These are phyloP conservation scores for Ips typographus DNA, from an alignment of 1,140 invertebrate species.

Conservation along the genomic window DNA sequence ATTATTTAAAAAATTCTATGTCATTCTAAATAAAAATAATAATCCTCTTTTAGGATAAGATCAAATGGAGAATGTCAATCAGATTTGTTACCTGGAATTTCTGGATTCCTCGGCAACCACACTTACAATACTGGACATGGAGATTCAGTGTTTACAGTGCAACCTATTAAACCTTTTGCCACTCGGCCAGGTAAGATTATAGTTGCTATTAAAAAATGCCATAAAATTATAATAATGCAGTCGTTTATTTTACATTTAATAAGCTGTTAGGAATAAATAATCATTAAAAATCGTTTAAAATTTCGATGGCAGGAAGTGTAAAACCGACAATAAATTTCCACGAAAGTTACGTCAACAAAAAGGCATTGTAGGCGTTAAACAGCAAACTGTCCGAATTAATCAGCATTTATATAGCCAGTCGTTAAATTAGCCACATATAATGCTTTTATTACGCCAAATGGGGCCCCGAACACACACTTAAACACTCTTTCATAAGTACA, in stretches of 20 bases:
- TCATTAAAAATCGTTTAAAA: too few relatives aligned
- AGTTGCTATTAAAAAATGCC: neutral
- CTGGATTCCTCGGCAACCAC: slow-evolving; percentile 36
- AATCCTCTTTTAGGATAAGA: slow-evolving; percentile 11
- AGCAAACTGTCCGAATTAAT: slow-evolving; percentile 10
- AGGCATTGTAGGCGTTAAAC: neutral
- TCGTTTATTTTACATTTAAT: too few relatives aligned
- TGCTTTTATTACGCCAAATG: slow-evolving; percentile 33
- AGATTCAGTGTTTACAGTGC: slow-evolving; percentile 42
- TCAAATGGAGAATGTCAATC: slow-evolving; percentile 30
- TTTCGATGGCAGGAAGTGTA: too few relatives aligned
- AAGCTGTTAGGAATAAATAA: too few relatives aligned
- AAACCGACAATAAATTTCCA: neutral
- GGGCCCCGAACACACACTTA: slow-evolving; percentile 15
- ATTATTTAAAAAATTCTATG: too few relatives aligned
- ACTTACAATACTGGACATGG: slow-evolving; percentile 24
- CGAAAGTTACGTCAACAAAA: neutral
- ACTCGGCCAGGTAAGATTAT: slow-evolving; percentile 47
- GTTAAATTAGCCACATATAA: slow-evolving; percentile 27
- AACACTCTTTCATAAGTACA: slow-evolving; percentile 31
- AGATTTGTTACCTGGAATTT: slow-evolving; percentile 27
- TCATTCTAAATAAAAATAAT: neutral
- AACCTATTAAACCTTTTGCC: slow-evolving; percentile 49
- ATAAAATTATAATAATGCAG: too few relatives aligned
- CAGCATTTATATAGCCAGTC: slow-evolving; percentile 6